A percentile compares a stretch with the other conserved stretches of the same genome.
phyloP scores from a whole-genome alignment of 2,797 vertebrate genomes.

The Parambassis ranga region DNA sequence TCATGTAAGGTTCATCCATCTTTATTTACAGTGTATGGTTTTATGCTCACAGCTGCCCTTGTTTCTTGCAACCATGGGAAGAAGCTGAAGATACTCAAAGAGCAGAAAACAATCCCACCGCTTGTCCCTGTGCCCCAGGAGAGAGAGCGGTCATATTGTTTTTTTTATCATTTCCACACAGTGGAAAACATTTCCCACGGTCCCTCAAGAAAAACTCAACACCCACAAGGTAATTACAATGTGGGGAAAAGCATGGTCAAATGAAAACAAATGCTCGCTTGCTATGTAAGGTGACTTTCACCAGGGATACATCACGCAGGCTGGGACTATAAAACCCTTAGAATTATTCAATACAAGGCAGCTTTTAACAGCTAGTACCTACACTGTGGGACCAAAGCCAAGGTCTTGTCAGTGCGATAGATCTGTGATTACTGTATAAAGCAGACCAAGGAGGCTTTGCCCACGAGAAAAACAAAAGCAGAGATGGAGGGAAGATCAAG shows the following conservation, averaged over 20 bases:
- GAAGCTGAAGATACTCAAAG: constrained; percentile 4
- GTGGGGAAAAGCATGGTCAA: constrained; percentile 4
- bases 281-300: constrained; percentile 16
- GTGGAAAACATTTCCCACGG: constrained; percentile 38
- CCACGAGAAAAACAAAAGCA: constrained; percentile 55
- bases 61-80: constrained; percentile 18
- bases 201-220: constrained; percentile 25
- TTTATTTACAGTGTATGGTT: too few species aligned
- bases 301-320: not conserved
- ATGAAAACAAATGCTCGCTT: constrained; percentile 36
- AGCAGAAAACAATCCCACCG: constrained; percentile 17
- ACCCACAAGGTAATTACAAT: constrained; percentile 37
- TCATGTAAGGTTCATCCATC: too few species aligned
- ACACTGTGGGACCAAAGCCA: constrained; percentile 23
- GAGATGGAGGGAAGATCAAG: constrained; percentile 48
- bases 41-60: constrained; percentile 7
- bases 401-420: constrained; percentile 26
- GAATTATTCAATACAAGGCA: constrained; percentile 22
- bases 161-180: constrained; percentile 17
- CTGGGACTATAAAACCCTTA: not conserved
- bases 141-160: constrained; percentile 40
- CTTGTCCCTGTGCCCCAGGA: constrained; percentile 11
- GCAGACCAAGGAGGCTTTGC: constrained; percentile 34
- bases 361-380: constrained; percentile 25
- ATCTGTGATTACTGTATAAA: constrained; percentile 57